Evolutionary conservation across 1,140 invertebrate genomes (phyloP).

Genomic region (Cardiocondyla obscurior): DNA sequence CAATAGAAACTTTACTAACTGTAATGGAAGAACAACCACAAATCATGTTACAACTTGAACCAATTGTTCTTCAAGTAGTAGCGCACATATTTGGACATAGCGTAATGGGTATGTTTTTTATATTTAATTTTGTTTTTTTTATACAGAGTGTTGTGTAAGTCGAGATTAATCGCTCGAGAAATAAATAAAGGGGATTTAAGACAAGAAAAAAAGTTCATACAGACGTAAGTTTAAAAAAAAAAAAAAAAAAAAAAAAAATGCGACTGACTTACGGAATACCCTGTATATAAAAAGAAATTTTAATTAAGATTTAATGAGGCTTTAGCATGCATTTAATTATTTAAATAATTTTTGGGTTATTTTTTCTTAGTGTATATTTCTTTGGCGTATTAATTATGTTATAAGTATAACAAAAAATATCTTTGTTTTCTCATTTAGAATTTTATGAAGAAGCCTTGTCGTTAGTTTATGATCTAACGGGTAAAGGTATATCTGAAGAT

Average conservation of each 20-base stretch:
- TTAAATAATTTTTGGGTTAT: neutral
- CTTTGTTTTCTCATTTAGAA: constrained; percentile 86
- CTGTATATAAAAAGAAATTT: neutral
- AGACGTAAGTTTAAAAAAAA: too few species aligned
- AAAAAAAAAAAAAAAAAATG: too few species aligned
- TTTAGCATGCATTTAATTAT: neutral
- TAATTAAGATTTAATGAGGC: neutral
- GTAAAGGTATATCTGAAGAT: constrained; percentile 93
- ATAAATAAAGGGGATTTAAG: too few species aligned
- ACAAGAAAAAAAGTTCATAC: too few species aligned
- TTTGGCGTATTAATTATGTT: too few species aligned
- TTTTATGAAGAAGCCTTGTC: constrained; percentile 98
- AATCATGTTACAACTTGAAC: constrained; percentile 95
- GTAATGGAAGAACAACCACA: constrained; percentile 97
- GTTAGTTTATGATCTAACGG: constrained; percentile 96
- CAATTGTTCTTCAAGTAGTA: constrained; percentile 96
- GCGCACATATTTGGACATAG: constrained; percentile 94
- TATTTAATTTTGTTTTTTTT: neutral
- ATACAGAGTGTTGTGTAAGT: too few species aligned
- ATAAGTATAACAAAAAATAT: neutral
- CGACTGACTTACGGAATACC: too few species aligned
- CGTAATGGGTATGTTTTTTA: constrained; percentile 88
- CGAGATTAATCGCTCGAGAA: too few species aligned
- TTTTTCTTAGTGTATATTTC: too few species aligned
- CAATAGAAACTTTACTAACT: constrained; percentile 96